Evolutionary conservation across 2,797 vertebrate genomes (phyloP).

Genomic region (Hemibagrus guttatus): DNA sequence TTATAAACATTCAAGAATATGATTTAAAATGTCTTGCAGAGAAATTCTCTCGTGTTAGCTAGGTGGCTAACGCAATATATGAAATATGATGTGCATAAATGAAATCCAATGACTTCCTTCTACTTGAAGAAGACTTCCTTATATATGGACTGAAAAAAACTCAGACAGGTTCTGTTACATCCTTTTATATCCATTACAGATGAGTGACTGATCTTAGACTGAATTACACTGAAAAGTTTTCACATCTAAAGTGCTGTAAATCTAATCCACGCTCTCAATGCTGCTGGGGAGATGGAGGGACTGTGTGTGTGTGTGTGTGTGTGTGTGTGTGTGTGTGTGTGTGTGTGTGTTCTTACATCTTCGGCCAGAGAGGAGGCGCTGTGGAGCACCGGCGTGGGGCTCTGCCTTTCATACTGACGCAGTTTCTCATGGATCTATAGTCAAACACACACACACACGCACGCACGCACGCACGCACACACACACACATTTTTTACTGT

Average conservation of each 20-base stretch:
- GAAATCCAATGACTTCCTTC: constrained; percentile 6
- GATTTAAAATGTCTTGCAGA: background rate
- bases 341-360: constrained; percentile 79
- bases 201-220: constrained; percentile 39
- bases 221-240: background rate
- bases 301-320: background rate
- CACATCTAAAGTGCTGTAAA: constrained; percentile 15
- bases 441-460: background rate
- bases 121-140: background rate
- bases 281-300: background rate
- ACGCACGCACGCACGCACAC: constrained; percentile 9
- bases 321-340: background rate
- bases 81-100: background rate
- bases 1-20: background rate
- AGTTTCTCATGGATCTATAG: constrained; percentile 92
- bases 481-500: background rate
- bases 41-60: background rate
- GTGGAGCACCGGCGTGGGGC: constrained; percentile 88
- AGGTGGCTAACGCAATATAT: background rate
- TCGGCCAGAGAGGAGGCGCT: constrained; percentile 90
- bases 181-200: constrained; percentile 15
- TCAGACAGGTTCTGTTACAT: background rate
- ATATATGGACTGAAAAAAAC: background rate
- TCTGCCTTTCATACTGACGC: constrained; percentile 90
- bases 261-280: background rate